A percentile compares a stretch with the other conserved stretches of the same genome.
Evolutionary conservation across 2,888 invertebrate species (phyloP).

Genomic region (Drosophila colorata): DNA sequence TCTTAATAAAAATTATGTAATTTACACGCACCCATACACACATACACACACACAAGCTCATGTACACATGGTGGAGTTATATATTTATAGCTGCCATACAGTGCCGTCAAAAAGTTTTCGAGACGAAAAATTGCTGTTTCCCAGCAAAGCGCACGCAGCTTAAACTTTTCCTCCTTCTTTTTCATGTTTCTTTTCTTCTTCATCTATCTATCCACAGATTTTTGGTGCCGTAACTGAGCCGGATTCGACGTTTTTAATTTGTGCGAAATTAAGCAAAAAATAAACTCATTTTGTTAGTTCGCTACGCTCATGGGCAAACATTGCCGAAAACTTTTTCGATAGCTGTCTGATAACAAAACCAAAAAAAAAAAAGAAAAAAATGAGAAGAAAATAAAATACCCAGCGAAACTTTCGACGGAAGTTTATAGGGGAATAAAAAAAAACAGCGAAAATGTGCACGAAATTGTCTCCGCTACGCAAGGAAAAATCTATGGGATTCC

Average conservation of each 20-base stretch:
- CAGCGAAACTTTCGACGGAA: conserved; percentile 64
- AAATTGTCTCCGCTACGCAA: conserved; percentile 67
- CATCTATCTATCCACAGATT: conserved; percentile 36
- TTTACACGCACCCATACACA: conserved; percentile 37
- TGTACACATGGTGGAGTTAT: conserved; percentile 14
- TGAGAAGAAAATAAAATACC: conserved; percentile 29
- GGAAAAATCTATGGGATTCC: conserved; percentile 73
- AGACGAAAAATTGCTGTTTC: conserved; percentile 61
- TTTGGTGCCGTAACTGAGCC: conserved; percentile 58
- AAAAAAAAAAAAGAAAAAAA: conserved; percentile 32
- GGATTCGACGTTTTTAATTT: conserved; percentile 76
- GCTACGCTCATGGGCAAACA: conserved; percentile 72
- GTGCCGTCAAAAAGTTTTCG: conserved; percentile 55
- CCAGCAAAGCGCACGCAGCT: conserved; percentile 33
- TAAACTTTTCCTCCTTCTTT: conserved; percentile 38
- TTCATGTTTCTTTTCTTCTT: conserved; percentile 1
- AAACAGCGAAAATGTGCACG: conserved; percentile 57
- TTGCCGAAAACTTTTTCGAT: conserved; percentile 74
- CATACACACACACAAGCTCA: neutral
- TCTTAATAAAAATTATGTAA: conserved; percentile 63
- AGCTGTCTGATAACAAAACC: conserved; percentile 77
- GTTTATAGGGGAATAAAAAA: conserved; percentile 61
- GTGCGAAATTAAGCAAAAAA: conserved; percentile 82
- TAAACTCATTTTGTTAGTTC: conserved; percentile 79
- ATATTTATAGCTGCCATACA: conserved; percentile 59